Evolutionary conservation across 2,888 invertebrate species (phyloP).

Genomic region (Phlogophora meticulosa): DNA sequence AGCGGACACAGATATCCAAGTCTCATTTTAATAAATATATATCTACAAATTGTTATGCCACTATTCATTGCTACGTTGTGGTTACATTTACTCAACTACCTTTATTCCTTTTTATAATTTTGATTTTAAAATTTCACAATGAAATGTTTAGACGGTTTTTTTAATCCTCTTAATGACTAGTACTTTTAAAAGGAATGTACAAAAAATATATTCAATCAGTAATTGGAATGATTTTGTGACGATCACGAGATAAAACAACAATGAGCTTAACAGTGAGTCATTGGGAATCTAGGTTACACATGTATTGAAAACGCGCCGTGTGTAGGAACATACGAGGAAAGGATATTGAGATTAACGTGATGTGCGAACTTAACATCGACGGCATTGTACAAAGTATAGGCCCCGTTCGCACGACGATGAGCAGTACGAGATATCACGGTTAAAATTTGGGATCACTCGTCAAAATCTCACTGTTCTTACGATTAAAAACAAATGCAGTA

Average conservation of each 20-base stretch:
- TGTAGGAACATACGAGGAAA: constrained; percentile 66
- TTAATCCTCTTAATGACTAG: constrained; percentile 72
- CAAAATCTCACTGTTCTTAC: too few species aligned
- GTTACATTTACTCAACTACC: constrained; percentile 57
- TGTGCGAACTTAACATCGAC: constrained; percentile 49
- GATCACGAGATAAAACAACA: constrained; percentile 46
- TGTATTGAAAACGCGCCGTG: constrained; percentile 60
- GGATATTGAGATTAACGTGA: constrained; percentile 51
- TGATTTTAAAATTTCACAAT: constrained; percentile 51
- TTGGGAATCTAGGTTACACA: constrained; percentile 43
- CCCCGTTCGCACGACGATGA: too few species aligned
- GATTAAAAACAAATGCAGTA: too few species aligned
- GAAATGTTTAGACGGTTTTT: constrained; percentile 55
- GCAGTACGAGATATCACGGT: too few species aligned
- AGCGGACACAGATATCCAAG: constrained; percentile 29
- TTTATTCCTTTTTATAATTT: constrained; percentile 49
- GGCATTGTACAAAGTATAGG: constrained; percentile 57
- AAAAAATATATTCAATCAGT: constrained; percentile 63
- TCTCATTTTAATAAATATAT: constrained; percentile 52
- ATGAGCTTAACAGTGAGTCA: constrained; percentile 40
- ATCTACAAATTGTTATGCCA: constrained; percentile 49
- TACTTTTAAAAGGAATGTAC: constrained; percentile 71
- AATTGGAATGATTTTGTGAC: constrained; percentile 69
- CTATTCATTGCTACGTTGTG: constrained; percentile 47
- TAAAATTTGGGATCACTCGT: too few species aligned